These are phyloP conservation scores for Bibio marci DNA, from an alignment of 2,888 invertebrate species.

Conservation along the genomic window DNA sequence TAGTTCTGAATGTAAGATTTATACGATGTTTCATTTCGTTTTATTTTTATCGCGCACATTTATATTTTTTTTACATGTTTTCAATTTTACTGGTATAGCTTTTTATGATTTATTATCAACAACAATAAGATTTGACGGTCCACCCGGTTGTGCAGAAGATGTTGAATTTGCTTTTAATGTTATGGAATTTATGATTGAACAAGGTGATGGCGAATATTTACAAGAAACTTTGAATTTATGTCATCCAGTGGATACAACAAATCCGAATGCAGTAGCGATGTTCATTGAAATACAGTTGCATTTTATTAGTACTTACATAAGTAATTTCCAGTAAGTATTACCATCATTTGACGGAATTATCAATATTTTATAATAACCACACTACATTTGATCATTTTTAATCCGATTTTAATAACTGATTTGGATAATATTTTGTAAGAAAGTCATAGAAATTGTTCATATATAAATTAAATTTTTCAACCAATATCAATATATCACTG, in stretches of 20 bases:
- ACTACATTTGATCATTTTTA: not conserved
- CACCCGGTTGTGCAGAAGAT: no score
- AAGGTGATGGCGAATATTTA: not conserved
- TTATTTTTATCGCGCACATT: no score
- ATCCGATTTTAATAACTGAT: not conserved
- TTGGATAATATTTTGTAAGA: not conserved
- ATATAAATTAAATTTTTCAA: no score
- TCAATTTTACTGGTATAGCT: no score
- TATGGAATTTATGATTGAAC: not conserved
- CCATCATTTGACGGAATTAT: slow-evolving; percentile 4
- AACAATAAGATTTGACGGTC: slow-evolving; percentile 10
- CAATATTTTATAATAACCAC: not conserved
- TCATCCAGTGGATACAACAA: not conserved
- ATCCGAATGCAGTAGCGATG: not conserved
- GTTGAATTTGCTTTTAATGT: not conserved
- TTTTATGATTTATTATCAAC: slow-evolving; percentile 11
- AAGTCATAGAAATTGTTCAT: not conserved
- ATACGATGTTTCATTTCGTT: no score
- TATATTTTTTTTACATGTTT: no score
- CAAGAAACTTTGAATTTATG: not conserved
- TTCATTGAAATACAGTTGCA: not conserved
- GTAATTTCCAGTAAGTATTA: slow-evolving; percentile 7
- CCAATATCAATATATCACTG: no score
- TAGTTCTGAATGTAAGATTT: no score
- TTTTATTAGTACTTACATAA: not conserved